Evolutionary conservation across 2,113 vertebrate species (phyloP), one percentile per base, ranked within the genome.

Genomic region (Brachirus orientalis): DNA sequence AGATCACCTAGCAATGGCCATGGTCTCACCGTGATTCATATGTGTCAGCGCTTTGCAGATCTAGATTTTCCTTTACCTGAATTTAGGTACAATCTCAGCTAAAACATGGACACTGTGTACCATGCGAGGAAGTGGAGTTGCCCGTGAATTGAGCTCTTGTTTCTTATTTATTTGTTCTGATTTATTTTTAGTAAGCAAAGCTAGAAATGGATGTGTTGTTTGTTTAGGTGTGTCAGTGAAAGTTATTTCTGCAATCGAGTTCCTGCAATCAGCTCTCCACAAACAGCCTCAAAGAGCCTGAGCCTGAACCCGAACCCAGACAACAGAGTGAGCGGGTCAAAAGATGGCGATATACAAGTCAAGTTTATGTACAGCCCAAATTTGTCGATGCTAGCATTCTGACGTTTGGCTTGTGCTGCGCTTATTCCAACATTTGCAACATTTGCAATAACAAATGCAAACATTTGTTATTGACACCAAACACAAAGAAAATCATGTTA

Each of bases 81-180:
- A 72, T 22, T 57, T 56, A 72, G 40, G 8, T 20, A 82, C 66
- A 79, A 66, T 75, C 78, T 71, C 13, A 13, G 53, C 69, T 75
- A 71, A 87, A 87, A 89, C 84, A 84, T 64, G 44, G 72, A 82
- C 81, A 28, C 57, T 36, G 75, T 65, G 40, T 69, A 41, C 67
- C 40, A 14, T 67, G 76, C 78, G 53, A 77, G 84, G 84, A 91
- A 79, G 82, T 66, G 72, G 77, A 45, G 22, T 45, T 46, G 13
- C 0, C 28, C 54, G 36, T 90, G 82, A 92, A 88, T 75, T 17
- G 38, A 72, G 14, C 19, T 72, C 74, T 77, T 90, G 84, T 86
- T 43, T 28, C 20, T 3, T 89, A 81, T 92, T 91, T 92, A 81
- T 92, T 91, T 90, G 83, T 89, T 87, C 70, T 48, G 0, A 1